Conservation (phyloP, 2,113 vertebrate genomes). For the Gopherus evgoodei region DNA sequence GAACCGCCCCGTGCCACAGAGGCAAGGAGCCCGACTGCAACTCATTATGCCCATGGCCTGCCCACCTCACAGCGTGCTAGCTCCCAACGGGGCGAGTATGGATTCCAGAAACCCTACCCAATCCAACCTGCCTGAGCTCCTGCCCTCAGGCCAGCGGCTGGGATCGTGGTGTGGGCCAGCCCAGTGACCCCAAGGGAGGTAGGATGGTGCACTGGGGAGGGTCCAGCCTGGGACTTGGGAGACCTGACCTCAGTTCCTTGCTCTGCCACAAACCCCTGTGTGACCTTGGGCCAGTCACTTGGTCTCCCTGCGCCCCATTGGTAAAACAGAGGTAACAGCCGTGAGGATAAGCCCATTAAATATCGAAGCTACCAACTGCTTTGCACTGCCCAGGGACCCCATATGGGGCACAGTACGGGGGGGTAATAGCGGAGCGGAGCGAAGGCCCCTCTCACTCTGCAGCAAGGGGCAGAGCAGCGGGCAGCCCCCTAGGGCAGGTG, state of each 20-base stretch:
- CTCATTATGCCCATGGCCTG: not conserved
- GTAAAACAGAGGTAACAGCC: not conserved
- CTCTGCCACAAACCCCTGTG: too few species aligned
- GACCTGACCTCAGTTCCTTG: too few species aligned
- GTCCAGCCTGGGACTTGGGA: not conserved
- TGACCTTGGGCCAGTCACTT: too few species aligned
- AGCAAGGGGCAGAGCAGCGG: not conserved
- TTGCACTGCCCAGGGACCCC: too few species aligned
- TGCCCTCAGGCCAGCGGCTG: not conserved
- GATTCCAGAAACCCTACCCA: not conserved
- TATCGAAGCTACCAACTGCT: too few species aligned
- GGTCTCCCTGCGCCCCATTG: not conserved
- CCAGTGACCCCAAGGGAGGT: not conserved
- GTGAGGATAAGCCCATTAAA: too few species aligned
- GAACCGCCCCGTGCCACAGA: not conserved
- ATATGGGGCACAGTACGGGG: too few species aligned
- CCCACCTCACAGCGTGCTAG: not conserved
- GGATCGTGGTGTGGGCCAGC: not conserved
- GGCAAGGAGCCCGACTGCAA: not conserved
- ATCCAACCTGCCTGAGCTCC: too few species aligned
- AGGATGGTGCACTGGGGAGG: too few species aligned
- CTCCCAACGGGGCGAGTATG: fast-evolving
- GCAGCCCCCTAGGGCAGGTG: not conserved
- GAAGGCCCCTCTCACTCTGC: too few species aligned
- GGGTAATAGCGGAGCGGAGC: too few species aligned